Evolutionary conservation across 2,888 invertebrate genomes (phyloP).

Genomic region (Pogonocherus hispidulus): DNA sequence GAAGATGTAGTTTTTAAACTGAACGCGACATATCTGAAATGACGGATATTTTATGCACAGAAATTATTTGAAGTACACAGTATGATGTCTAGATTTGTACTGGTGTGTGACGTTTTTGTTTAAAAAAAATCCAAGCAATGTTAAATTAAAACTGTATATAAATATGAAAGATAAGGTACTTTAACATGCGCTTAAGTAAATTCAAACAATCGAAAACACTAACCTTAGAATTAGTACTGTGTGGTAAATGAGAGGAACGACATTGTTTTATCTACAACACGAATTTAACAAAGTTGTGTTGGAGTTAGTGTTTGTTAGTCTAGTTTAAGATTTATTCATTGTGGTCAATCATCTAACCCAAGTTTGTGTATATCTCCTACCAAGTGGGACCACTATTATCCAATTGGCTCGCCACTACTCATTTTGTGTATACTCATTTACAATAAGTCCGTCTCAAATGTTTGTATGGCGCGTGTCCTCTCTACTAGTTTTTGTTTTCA

Average conservation of each 20-base stretch:
- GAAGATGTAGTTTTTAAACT: too few relatives aligned
- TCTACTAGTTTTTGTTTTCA: background rate
- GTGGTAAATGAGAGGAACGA: background rate
- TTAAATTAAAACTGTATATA: constrained; percentile 18
- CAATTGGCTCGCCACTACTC: constrained; percentile 33
- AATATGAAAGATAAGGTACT: constrained; percentile 34
- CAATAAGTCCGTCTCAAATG: background rate
- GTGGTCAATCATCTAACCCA: constrained; percentile 50
- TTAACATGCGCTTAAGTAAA: constrained; percentile 21
- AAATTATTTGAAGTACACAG: background rate
- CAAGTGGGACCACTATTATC: constrained; percentile 47
- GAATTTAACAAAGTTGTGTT: constrained; percentile 9
- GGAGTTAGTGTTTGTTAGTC: constrained; percentile 23
- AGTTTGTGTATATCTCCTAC: constrained; percentile 29
- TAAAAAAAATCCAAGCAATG: background rate
- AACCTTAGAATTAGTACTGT: constrained; percentile 21
- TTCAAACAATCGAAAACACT: constrained; percentile 19
- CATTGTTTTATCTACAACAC: constrained; percentile 22
- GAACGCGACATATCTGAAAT: constrained; percentile 18
- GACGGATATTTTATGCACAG: background rate
- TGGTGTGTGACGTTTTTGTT: background rate
- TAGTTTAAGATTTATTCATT: constrained; percentile 52
- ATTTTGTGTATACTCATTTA: constrained; percentile 15
- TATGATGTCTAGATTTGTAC: background rate
- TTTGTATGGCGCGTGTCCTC: background rate